Percentiles rank a stretch among this genome's conserved stretches.
Conservation (phyloP, 2,113 vertebrate species). For the Phodopus roborovskii region DNA sequence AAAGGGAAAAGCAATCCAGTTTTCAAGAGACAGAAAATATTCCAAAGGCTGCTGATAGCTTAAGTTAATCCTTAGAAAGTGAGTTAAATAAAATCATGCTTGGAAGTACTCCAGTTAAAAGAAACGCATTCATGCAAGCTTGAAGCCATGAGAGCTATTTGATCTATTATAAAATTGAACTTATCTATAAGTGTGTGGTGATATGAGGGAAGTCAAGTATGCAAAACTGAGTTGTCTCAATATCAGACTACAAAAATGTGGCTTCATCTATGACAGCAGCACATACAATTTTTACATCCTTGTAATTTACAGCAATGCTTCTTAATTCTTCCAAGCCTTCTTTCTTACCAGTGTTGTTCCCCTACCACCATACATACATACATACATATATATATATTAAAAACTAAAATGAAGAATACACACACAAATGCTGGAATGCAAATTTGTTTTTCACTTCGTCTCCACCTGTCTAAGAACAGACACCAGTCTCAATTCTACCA, state of each 20-base stretch:
- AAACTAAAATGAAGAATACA: background rate
- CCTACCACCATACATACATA: too few relatives aligned
- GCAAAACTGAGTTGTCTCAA: background rate
- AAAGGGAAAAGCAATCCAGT: background rate
- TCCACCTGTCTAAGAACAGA: background rate
- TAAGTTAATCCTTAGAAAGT: background rate
- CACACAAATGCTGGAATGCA: too few relatives aligned
- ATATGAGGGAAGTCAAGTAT: background rate
- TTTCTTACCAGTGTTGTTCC: background rate
- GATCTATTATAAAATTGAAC: conserved; percentile 22
- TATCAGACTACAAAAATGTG: background rate
- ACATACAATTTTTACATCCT: background rate
- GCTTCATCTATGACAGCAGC: background rate
- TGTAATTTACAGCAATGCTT: background rate
- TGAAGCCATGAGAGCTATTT: background rate
- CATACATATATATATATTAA: too few relatives aligned
- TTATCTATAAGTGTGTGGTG: background rate
- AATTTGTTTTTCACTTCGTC: background rate
- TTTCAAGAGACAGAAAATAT: background rate
- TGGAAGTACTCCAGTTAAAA: background rate
- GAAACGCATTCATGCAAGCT: background rate
- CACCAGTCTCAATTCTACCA: background rate
- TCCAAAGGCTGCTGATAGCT: background rate
- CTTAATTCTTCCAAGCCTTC: background rate
- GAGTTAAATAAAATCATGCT: background rate